These are phyloP conservation scores for Acrobasis consociella DNA, from an alignment of 2,888 invertebrate genomes.

Conservation along the genomic window DNA sequence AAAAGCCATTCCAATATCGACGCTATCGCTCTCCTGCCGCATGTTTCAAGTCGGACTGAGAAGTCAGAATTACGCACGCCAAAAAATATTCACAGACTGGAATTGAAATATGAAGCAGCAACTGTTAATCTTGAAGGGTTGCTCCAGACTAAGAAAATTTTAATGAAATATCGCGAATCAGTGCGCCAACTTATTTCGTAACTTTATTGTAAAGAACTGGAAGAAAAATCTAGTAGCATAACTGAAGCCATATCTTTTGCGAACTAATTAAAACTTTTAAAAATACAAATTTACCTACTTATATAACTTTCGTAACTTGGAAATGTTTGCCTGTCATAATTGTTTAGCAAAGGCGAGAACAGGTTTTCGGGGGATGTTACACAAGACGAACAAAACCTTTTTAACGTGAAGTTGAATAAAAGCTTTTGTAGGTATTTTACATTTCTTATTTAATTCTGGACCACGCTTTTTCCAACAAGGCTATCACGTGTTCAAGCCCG, in stretches of 20 bases:
- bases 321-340: neutral
- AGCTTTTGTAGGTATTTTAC: neutral
- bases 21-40: neutral
- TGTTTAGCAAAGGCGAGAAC: neutral
- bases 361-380: neutral
- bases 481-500: no score
- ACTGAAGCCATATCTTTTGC: neutral
- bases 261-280: neutral
- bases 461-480: no score
- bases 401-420: neutral
- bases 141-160: neutral
- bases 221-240: neutral
- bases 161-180: neutral
- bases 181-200: neutral
- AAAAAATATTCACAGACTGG: no score
- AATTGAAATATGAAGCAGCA: neutral
- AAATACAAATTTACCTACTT: neutral
- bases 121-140: neutral
- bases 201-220: neutral
- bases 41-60: neutral
- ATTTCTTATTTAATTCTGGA: no score
- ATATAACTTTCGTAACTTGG: neutral
- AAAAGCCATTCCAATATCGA: neutral
- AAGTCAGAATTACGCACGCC: no score
- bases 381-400: neutral